Evolutionary conservation across 2,888 invertebrate species (phyloP), one percentile per base, ranked within the genome.

Genomic region (Acrobasis suavella): DNA sequence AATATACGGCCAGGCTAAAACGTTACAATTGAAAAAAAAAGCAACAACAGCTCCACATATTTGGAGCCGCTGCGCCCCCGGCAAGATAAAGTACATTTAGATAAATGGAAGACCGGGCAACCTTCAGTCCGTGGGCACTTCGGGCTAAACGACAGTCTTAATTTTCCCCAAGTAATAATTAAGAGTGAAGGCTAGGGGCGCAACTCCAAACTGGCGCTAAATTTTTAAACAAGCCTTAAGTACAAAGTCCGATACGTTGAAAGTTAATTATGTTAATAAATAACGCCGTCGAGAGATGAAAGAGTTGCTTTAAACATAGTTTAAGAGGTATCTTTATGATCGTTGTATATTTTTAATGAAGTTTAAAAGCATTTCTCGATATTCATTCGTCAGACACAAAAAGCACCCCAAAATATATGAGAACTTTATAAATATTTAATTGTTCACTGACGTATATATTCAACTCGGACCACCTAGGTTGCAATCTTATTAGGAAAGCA

Each of bases 131-230:
- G 79, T 82, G 85, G 87, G 87, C 86, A 87, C 91, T 90, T 82
- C 76, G 80, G 82, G 75, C 86, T 89, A 90, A 92, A 88, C 92
- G 92, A 91, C 92, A 91, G 83, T 90, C 92, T 92, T 93, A 92
- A 92, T 93, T 92, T 91, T 90, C 86, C 89, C 91, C 91, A 92
- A 92, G 93, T 92, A 92, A 92, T 93, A 92, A 93, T 93, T 92
- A 92, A 91, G 91, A 92, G 89, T 89, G 92, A 92, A 92, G 86
- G 82, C 82, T 80, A 83, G 86, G 85, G 87, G 81, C 81, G 81
- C 77, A 83, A 83, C 78, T 77, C 77, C 76, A 78, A 78, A 81
- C 84, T 77, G 83, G 73, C 75, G 86, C 78, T 91, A 88, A 89
- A 91, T 92, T 91, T 92, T 91, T 92, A 91, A 92, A 86, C 82